Evolutionary conservation across 2,113 vertebrate genomes (phyloP), one percentile per base, ranked within the genome.

Genomic region (Ceyx melanurus): DNA sequence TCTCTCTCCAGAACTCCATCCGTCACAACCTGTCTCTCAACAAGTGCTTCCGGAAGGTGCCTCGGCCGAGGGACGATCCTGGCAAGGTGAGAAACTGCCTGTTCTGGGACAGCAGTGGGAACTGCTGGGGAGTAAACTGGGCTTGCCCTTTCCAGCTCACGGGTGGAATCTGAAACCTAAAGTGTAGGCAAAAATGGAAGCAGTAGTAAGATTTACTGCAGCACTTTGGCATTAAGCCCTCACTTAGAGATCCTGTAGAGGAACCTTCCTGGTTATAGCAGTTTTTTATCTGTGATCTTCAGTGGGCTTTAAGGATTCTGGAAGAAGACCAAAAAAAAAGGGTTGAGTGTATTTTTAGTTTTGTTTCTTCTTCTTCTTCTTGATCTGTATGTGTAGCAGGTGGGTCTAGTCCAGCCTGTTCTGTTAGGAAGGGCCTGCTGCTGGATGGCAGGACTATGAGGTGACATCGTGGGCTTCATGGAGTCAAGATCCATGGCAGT

Each of bases 21-120:
- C 98, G 99, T 26, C 99, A 99, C 88, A 99, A 99, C 94, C 98
- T 99, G 74, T 99, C 99, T 29, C 98, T 99, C 65, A 99, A 99
- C 96, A 99, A 99, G 96, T 99, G 99, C 96, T 99, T 99, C 97
- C 98, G 99, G 95, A 99, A 99, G 97, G 98, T 99, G 95, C 99
- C 99, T 94, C 98, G 99, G 64, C 99, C 99, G 3, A 98, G 99
- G 72, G 99, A 97, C 48, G 99, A 99, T 97, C 99, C 99, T 22
- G 99, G 99, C 75, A 99, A 99, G 98, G 99, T 99, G 92, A 98
- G 97, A 77, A 28, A 19, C 67, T 57, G 37, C n/a, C 2, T 64
- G 53, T 28, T 95, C 82, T 65, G 45, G 87, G 26, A 43, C 82
- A 61, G 82, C 79, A 85, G 60, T 93, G 92, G 80, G 88, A 93